A percentile compares a stretch with the other conserved stretches of the same genome.
Evolutionary conservation across 2,888 invertebrate species (phyloP).

Genomic region (Stenoptilia bipunctidactyla): DNA sequence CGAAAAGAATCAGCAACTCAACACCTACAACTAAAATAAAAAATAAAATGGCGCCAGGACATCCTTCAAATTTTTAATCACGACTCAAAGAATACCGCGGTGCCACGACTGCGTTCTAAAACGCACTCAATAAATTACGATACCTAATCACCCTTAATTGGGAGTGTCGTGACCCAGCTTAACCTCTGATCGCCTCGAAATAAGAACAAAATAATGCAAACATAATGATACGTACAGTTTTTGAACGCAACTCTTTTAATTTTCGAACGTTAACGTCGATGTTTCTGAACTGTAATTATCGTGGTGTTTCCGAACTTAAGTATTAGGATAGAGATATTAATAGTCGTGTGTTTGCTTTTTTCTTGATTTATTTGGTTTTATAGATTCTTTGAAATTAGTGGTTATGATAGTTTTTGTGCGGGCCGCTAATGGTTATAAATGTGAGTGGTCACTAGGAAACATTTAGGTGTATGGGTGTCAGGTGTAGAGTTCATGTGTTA

Average conservation of each 20-base stretch:
- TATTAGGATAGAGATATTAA: conserved; percentile 70
- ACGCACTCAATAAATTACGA: conserved; percentile 65
- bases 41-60: conserved; percentile 46
- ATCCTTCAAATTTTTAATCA: conserved; percentile 29
- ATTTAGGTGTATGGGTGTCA: no score
- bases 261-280: conserved; percentile 49
- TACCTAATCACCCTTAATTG: conserved; percentile 67
- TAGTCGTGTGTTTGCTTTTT: conserved; percentile 59
- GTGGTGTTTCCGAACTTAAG: conserved; percentile 53
- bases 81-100: conserved; percentile 22
- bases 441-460: conserved; percentile 26
- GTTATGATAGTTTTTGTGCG: conserved; percentile 43
- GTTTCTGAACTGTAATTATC: conserved; percentile 59
- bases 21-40: conserved; percentile 34
- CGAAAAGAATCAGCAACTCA: conserved; percentile 45
- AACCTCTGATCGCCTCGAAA: conserved; percentile 39
- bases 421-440: conserved; percentile 54
- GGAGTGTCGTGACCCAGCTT: conserved; percentile 66
- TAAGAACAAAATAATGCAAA: conserved; percentile 55
- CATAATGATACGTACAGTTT: conserved; percentile 61
- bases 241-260: conserved; percentile 44
- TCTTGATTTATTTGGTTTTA: conserved; percentile 60
- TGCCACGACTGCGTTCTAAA: conserved; percentile 27
- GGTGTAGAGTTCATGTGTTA: no score
- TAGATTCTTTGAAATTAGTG: conserved; percentile 55